Base-by-base conservation (phyloP, 1,140 invertebrate species). In the Caenorhabditis remanei region DNA sequence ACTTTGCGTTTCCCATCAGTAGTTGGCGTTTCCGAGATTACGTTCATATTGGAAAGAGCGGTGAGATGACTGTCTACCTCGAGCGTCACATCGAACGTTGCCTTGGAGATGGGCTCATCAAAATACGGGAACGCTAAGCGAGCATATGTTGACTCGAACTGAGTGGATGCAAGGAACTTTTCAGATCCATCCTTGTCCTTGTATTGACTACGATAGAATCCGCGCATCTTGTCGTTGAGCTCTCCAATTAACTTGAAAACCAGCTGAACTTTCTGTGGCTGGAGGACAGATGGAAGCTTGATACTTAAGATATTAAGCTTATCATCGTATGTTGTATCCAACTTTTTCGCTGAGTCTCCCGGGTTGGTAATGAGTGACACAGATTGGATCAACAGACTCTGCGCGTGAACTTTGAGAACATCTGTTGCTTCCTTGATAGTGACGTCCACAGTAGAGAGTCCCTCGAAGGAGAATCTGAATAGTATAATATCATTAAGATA, bases 71-170 rank as follows among this genome's bases (percentile, higher is more conserved):
- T 55, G 32, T 91, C 91, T 14, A 92, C 92, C 79, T 89, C 90
- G 1, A 94, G 88, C 43, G 90, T 93, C 7, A 94, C 90, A 19
- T 92, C 94, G 94, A 96, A 99, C 87, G 95, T 95, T 0, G 97
- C 96, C 94, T 99, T 99, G 90, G 98, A 95, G 53, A 95, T 94
- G 0, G 98, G 97, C 92, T 99, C 97, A 93, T 99, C 98, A 92
- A 98, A 98, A 93, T 97, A 98, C 0, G 97, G 97, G 92, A 99
- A 99, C 0, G 97, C 97, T 85, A 95, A 95, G 21, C 98, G 94
- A 0, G 98, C 98, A 84, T 91, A 92, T 14, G 90, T 92, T 16
- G 89, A 90, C 90, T 94, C 94, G 91, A 94, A 94, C 90, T 94
- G 94, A 58, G 93, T 94, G 21, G 93, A 93, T 67, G 93, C 93